phyloP scores from a whole-genome alignment of 1,140 invertebrate species.

The Notospermus geniculatus region DNA sequence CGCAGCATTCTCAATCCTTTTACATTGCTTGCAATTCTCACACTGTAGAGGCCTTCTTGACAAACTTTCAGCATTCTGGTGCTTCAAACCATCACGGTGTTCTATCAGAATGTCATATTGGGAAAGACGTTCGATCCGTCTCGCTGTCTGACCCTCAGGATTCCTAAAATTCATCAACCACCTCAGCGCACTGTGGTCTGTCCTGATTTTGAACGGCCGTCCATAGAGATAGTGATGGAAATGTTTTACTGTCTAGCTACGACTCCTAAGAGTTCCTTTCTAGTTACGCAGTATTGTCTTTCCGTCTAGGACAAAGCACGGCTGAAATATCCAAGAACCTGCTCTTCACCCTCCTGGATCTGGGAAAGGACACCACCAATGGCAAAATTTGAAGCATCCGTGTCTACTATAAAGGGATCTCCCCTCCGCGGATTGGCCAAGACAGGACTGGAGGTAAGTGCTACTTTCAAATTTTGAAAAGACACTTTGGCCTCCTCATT shows the following conservation, averaged over 20 bases:
- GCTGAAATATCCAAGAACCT: slow-evolving; percentile 25
- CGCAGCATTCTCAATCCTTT: no score
- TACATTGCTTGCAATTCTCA: no score
- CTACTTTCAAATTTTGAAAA: slow-evolving; percentile 22
- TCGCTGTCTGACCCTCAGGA: slow-evolving; percentile 26
- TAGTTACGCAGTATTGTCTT: slow-evolving; percentile 30
- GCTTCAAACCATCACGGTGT: slow-evolving; percentile 49
- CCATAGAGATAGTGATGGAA: slow-evolving; percentile 33
- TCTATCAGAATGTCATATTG: slow-evolving; percentile 55
- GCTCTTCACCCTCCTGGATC: slow-evolving; percentile 21
- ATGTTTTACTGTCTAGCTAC: slow-evolving; percentile 27
- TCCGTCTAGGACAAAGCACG: slow-evolving; percentile 19
- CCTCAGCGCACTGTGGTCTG: slow-evolving; percentile 32
- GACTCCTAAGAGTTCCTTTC: slow-evolving; percentile 34
- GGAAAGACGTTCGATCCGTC: slow-evolving; percentile 59
- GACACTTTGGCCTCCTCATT: slow-evolving; percentile 13
- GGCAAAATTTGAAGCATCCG: slow-evolving; percentile 26
- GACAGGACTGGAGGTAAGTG: slow-evolving; percentile 20
- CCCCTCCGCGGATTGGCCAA: slow-evolving; percentile 17
- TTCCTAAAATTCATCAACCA: slow-evolving; percentile 20
- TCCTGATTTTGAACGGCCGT: slow-evolving; percentile 27
- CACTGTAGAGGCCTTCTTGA: slow-evolving; percentile 22
- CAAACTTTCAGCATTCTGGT: slow-evolving; percentile 47
- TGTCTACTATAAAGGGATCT: slow-evolving; percentile 24
- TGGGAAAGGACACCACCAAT: slow-evolving; percentile 37